Evolutionary conservation across 2,113 vertebrate genomes (phyloP).

Genomic region (Collichthys lucidus): DNA sequence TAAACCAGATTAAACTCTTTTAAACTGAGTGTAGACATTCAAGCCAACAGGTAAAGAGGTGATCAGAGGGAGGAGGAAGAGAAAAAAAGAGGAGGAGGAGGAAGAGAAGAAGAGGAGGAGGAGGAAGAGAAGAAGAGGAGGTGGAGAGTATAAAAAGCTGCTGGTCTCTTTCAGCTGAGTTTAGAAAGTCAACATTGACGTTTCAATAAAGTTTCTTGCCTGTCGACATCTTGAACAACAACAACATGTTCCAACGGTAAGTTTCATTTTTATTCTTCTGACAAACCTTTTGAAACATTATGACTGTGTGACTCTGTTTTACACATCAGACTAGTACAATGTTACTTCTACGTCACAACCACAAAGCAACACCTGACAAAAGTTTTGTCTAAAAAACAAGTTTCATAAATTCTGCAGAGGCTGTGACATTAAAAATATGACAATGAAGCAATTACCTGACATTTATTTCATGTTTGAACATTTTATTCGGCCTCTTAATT

Average conservation of each 20-base stretch:
- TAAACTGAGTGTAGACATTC: not conserved
- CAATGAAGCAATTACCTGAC: no score
- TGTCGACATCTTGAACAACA: constrained; percentile 24
- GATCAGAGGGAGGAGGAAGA: not conserved
- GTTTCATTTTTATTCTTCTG: constrained; percentile 10
- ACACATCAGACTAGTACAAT: not conserved
- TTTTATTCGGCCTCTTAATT: no score
- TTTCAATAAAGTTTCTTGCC: not conserved
- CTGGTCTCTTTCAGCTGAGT: constrained; percentile 21
- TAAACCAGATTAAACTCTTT: not conserved
- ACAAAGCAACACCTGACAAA: no score
- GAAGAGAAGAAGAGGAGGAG: constrained; percentile 18
- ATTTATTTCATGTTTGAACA: no score
- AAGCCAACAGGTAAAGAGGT: not conserved
- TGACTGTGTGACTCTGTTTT: not conserved
- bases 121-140: constrained; percentile 27
- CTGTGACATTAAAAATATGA: no score
- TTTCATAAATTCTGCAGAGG: no score
- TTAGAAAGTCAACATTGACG: constrained; percentile 34
- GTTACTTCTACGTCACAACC: not conserved
- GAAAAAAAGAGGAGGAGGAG: not conserved
- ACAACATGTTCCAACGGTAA: constrained; percentile 64
- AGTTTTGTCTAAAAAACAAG: no score
- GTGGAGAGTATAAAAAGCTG: constrained; percentile 53
- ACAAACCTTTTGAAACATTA: not conserved